phyloP scores from a whole-genome alignment of 1,140 invertebrate genomes.

The Charaxes varanes region DNA sequence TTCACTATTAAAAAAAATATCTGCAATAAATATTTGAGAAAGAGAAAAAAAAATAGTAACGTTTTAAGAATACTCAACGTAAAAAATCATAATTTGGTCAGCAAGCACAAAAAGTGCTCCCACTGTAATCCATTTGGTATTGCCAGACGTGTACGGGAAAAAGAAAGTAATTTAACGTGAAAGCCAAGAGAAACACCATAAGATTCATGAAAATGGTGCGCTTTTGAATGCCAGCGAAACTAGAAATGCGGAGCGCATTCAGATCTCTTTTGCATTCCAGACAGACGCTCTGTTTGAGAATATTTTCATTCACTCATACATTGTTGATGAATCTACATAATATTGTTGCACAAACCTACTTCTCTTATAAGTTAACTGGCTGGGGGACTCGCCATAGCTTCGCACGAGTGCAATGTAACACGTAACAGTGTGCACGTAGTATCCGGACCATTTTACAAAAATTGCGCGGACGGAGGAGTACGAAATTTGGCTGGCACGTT shows the following conservation, averaged over 20 bases:
- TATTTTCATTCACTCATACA: background rate
- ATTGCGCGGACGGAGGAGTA: too few species aligned
- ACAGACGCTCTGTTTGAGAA: background rate
- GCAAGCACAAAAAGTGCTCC: too few species aligned
- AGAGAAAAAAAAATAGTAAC: too few species aligned
- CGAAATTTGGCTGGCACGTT: too few species aligned
- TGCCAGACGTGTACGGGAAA: background rate
- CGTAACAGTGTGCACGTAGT: too few species aligned
- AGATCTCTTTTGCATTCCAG: conserved; percentile 4
- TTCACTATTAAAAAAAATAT: too few species aligned
- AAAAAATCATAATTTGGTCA: too few species aligned
- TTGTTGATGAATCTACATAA: background rate
- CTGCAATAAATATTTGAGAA: too few species aligned
- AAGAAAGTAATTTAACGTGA: conserved; percentile 1
- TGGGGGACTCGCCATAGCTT: too few species aligned
- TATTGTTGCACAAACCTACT: background rate
- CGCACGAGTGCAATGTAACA: too few species aligned
- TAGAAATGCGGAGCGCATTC: background rate
- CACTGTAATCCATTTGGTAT: background rate
- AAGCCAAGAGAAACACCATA: background rate
- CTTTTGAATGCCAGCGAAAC: conserved; percentile 3
- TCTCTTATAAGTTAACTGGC: too few species aligned
- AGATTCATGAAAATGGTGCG: conserved; percentile 5
- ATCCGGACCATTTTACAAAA: too few species aligned
- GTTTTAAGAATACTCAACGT: background rate